phyloP scores from a whole-genome alignment of 2,797 vertebrate genomes.

The Loriculus beryllinus region DNA sequence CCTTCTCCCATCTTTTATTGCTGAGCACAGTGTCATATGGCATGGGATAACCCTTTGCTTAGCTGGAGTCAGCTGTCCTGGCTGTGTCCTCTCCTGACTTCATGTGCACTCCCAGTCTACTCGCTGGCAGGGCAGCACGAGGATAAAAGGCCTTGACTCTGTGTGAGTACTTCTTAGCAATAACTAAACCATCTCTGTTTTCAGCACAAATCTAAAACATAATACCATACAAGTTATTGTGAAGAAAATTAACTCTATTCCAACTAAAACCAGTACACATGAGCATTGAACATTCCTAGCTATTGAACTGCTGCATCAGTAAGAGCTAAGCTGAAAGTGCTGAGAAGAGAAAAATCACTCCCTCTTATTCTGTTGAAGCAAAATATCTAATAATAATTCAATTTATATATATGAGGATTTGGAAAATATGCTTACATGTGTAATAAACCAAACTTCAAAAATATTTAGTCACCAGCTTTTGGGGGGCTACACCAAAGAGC shows the following conservation, averaged over 20 bases:
- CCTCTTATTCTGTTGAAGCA: not conserved
- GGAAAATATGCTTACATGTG: not conserved
- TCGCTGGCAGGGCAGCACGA: accelerated
- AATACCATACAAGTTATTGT: accelerated
- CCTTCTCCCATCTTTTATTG: not conserved
- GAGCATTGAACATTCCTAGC: not conserved
- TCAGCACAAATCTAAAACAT: not conserved
- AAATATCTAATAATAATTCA: not conserved
- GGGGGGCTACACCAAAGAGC: not conserved
- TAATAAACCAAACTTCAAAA: not conserved
- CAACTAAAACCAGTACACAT: not conserved
- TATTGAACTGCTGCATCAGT: not conserved
- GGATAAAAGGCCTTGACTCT: not conserved
- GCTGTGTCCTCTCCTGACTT: not conserved
- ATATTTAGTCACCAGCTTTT: not conserved
- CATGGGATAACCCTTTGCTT: not conserved
- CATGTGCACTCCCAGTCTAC: not conserved
- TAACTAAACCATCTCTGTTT: not conserved
- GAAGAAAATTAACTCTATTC: not conserved
- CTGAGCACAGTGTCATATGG: not conserved
- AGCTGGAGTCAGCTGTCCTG: not conserved
- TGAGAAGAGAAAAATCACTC: not conserved
- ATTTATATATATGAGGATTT: not conserved
- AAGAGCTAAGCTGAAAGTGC: not conserved
- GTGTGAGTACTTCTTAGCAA: not conserved